Conservation (phyloP, 2,888 invertebrate species). For the Pardosa pseudoannulata region DNA sequence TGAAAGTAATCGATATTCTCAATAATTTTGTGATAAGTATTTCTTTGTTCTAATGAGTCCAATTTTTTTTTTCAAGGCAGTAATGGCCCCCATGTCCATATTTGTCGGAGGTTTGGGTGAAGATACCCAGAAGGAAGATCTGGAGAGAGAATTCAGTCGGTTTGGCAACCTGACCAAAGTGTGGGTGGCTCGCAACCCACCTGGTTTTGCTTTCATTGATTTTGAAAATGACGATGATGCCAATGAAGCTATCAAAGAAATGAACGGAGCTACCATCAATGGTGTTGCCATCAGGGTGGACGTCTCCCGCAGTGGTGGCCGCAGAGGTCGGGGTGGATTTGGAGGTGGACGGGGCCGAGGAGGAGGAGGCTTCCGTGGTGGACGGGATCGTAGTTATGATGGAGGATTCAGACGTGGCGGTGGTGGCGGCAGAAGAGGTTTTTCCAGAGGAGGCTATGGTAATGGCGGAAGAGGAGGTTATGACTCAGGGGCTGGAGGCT, state of each 20-base stretch:
- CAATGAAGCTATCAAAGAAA: conserved; percentile 90
- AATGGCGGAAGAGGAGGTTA: conserved; percentile 73
- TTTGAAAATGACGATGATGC: conserved; percentile 92
- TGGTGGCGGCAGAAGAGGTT: conserved; percentile 69
- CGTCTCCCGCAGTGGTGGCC: conserved; percentile 47
- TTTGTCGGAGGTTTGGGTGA: conserved; percentile 59
- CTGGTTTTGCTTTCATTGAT: conserved; percentile 95
- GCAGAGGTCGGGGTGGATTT: conserved; percentile 16
- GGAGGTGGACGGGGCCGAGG: conserved; percentile 71
- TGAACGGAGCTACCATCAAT: conserved; percentile 84
- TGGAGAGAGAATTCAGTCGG: conserved; percentile 51
- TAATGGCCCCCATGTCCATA: conserved; percentile 56
- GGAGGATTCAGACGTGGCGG: conserved; percentile 20
- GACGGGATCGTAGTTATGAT: conserved; percentile 31
- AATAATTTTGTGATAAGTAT: too few species aligned
- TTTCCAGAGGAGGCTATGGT: conserved; percentile 71
- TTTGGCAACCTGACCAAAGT: conserved; percentile 66
- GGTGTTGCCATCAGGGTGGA: conserved; percentile 66
- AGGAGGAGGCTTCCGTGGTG: conserved; percentile 74
- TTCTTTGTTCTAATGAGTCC: too few species aligned
- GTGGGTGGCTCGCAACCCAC: conserved; percentile 80
- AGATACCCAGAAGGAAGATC: conserved; percentile 56
- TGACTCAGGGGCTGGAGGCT: conserved; percentile 69
- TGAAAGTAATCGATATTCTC: too few species aligned
- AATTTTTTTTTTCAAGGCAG: too few species aligned